Base-by-base conservation (phyloP, 2,113 vertebrate genomes). In the Aleadryas rufinucha region DNA sequence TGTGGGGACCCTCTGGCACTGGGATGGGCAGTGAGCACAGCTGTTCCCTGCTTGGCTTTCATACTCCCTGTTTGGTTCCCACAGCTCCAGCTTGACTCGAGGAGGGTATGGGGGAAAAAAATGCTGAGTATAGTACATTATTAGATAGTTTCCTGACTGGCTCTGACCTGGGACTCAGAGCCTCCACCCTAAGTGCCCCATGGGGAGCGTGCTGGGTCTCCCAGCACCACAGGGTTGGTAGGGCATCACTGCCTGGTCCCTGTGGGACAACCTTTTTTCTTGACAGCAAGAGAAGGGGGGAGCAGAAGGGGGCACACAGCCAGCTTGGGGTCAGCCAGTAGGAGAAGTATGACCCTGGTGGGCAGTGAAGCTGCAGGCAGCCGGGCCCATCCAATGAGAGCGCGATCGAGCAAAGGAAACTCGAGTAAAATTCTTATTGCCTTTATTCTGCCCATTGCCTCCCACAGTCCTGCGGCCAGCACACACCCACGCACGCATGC, bases 361-460 rank as follows among this genome's bases (percentile, higher is more conserved):
- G 68, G 90, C 84, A 60, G 85, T 4, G 0, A 49, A 61, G 68
- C 88, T 9, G 24, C 47, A 82, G 82, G 83, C 57, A 87, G 63
- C 74, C 5, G 0, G 56, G 59, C 61, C 37, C 35, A 31, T 57
- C 47, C 81, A 61, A 89, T 24, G 61, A 68, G 82, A 92, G 81
- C 53, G 39, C 50, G 72, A 97, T 63, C n/a, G 93, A 96, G 96
- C 84, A 93, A 96, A 97, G 92, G 78, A 96, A 95, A 97, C 97
- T 82, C 93, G 27, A 61, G 88, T 97, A 97, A 97, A 97, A 97
- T 96, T 97, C 96, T 98, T 98, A 98, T 98, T 98, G 98, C 98
- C 98, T 98, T 98, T 98, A 98, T 98, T 98, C 97, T 84, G 77
- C 97, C 96, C 94, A 95, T 94, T 45, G 93, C 97, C 97, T 98